Percentiles rank a stretch among this genome's conserved stretches.
These are phyloP conservation scores for Mesochorus sp. DNA, from an alignment of 2,888 invertebrate species.

Conservation along the genomic window DNA sequence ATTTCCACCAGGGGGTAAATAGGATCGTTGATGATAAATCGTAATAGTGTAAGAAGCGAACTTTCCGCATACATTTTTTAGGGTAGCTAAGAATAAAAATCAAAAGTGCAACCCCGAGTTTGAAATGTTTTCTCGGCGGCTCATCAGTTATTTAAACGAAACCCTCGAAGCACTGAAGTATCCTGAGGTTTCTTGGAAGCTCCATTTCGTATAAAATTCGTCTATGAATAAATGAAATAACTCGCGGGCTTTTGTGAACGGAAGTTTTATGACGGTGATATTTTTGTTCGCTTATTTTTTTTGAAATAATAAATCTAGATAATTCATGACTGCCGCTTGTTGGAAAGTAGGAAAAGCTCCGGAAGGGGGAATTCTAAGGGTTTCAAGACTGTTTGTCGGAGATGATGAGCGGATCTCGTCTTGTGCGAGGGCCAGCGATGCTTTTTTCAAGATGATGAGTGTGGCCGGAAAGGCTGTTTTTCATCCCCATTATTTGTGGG, in stretches of 20 bases:
- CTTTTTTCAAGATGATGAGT: conserved; percentile 57
- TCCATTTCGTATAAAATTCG: conserved; percentile 1
- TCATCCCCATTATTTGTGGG: conserved; percentile 3
- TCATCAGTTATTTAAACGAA: not conserved
- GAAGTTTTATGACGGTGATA: not conserved
- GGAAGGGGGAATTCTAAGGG: conserved; percentile 37
- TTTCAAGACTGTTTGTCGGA: conserved; percentile 55
- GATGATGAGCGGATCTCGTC: conserved; percentile 47
- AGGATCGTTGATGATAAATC: no score
- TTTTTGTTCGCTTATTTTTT: not conserved
- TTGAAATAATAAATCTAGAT: conserved; percentile 47
- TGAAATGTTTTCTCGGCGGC: no score
- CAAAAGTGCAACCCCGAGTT: no score
- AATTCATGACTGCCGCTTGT: conserved; percentile 11
- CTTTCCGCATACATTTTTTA: not conserved
- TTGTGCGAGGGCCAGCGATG: conserved; percentile 62
- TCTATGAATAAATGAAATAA: not conserved
- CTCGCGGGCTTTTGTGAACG: not conserved
- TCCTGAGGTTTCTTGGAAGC: not conserved
- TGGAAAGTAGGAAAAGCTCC: conserved; percentile 12
- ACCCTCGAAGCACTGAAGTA: not conserved
- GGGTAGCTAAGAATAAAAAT: no score
- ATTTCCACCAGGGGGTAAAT: no score
- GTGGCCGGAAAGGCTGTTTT: conserved; percentile 37
- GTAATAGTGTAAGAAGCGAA: no score